These are phyloP conservation scores for Torymus auratus DNA, from an alignment of 2,888 invertebrate genomes.

Conservation along the genomic window DNA sequence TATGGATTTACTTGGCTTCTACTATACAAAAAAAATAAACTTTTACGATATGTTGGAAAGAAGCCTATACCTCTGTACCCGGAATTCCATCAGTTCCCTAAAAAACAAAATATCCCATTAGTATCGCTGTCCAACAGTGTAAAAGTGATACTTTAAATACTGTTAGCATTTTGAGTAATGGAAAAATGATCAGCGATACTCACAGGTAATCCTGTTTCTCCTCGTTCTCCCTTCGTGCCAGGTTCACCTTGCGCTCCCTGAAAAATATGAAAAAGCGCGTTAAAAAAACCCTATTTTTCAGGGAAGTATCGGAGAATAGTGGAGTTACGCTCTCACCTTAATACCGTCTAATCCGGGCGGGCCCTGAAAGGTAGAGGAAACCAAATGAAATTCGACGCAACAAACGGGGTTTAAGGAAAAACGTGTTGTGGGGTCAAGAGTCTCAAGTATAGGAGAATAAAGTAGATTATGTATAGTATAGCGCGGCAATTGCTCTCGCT, in stretches of 20 bases:
- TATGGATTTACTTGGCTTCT: background rate
- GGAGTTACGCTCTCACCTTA: constrained; percentile 84
- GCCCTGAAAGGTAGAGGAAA: constrained; percentile 86
- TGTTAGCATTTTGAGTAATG: background rate
- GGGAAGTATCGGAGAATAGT: too few relatives aligned
- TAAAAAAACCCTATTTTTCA: too few relatives aligned
- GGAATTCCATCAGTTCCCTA: constrained; percentile 97
- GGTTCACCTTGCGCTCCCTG: constrained; percentile 96
- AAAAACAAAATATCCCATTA: constrained; percentile 57
- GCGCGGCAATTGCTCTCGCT: constrained; percentile 24
- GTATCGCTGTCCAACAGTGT: background rate
- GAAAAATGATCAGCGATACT: constrained; percentile 75
- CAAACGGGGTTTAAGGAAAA: constrained; percentile 60
- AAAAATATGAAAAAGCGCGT: constrained; percentile 61
- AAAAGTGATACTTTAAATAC: background rate
- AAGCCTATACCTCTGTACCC: constrained; percentile 86
- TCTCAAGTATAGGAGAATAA: constrained; percentile 16
- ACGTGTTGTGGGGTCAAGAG: background rate
- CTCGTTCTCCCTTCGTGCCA: constrained; percentile 93
- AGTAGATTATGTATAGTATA: constrained; percentile 14
- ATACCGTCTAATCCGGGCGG: constrained; percentile 96
- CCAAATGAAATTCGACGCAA: constrained; percentile 74
- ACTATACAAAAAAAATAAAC: background rate
- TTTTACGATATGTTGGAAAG: constrained; percentile 4
- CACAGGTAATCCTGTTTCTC: constrained; percentile 95